A percentile compares a stretch with the other conserved stretches of the same genome.
These are phyloP conservation scores for Itoplectis maculator DNA, from an alignment of 2,888 invertebrate species.

Conservation along the genomic window DNA sequence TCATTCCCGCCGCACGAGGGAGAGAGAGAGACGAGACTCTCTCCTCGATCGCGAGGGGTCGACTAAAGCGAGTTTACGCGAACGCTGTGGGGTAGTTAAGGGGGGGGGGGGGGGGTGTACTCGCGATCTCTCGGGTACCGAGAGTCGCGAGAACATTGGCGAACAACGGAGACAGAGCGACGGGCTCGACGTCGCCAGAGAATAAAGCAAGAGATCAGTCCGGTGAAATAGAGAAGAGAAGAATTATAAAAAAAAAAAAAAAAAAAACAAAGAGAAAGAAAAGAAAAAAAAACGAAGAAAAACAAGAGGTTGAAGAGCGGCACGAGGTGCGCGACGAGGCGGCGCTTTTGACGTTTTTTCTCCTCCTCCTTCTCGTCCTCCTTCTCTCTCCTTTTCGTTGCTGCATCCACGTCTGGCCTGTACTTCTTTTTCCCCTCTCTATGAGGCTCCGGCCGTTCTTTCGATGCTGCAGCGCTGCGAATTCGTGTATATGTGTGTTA, in stretches of 20 bases:
- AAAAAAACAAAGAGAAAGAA: conserved; percentile 44
- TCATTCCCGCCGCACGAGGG: conserved; percentile 23
- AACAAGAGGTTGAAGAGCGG: conserved; percentile 75
- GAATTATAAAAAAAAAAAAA: conserved; percentile 44
- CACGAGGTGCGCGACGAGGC: conserved; percentile 67
- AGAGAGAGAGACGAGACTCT: conserved; percentile 41
- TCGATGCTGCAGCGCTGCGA: conserved; percentile 42
- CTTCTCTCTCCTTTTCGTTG: conserved; percentile 67
- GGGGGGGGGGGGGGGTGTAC: too few relatives aligned
- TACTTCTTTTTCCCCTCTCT: conserved; percentile 68
- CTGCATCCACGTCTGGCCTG: conserved; percentile 68
- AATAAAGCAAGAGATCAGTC: conserved; percentile 58
- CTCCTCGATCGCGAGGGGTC: conserved; percentile 43
- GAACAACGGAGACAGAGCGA: conserved; percentile 48
- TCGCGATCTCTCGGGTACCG: conserved; percentile 13
- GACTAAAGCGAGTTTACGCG: conserved; percentile 57
- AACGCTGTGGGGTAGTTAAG: conserved; percentile 53
- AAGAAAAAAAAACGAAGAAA: background rate
- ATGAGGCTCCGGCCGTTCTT: conserved; percentile 27
- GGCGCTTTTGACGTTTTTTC: conserved; percentile 78
- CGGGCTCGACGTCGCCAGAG: conserved; percentile 55
- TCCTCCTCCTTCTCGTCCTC: conserved; percentile 68
- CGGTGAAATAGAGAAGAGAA: conserved; percentile 48
- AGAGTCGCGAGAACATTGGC: conserved; percentile 34
- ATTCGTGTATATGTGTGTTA: conserved; percentile 5